Conservation (phyloP, 2,888 invertebrate genomes). For the Temnothorax unifasciatus region DNA sequence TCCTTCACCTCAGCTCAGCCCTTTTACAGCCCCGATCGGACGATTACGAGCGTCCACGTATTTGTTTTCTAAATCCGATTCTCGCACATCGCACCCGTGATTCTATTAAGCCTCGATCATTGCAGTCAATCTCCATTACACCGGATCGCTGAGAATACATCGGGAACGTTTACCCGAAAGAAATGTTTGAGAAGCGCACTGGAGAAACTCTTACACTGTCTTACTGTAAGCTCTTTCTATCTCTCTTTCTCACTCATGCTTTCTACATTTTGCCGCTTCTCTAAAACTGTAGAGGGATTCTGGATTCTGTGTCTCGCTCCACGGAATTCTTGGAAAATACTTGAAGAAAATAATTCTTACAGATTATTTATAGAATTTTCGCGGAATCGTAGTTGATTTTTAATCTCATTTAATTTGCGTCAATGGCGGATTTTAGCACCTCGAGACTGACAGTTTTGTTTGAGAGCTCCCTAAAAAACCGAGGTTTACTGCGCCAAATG, state of each 20-base stretch:
- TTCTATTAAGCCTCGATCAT: constrained; percentile 38
- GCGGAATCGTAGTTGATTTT: not conserved
- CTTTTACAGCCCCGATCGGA: constrained; percentile 27
- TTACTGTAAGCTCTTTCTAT: not conserved
- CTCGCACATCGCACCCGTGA: constrained; percentile 5
- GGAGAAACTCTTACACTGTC: not conserved
- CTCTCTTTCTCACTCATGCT: not conserved
- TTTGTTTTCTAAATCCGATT: constrained; percentile 37
- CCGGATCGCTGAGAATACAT: not conserved
- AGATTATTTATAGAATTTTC: not conserved
- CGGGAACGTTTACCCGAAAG: constrained; percentile 1
- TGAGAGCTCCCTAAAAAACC: not conserved
- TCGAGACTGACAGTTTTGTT: not conserved
- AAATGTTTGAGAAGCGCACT: not conserved
- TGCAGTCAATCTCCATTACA: constrained; percentile 31
- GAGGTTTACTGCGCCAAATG: no score
- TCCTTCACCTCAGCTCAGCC: constrained; percentile 36
- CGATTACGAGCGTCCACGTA: constrained; percentile 20
- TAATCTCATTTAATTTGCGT: not conserved
- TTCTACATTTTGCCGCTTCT: not conserved
- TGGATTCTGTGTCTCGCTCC: not conserved
- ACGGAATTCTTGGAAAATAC: not conserved
- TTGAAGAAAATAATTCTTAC: not conserved
- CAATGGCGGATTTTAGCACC: not conserved
- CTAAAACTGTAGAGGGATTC: not conserved